Evolutionary conservation across 2,888 invertebrate genomes (phyloP).

Genomic region (Saturnia japonica): DNA sequence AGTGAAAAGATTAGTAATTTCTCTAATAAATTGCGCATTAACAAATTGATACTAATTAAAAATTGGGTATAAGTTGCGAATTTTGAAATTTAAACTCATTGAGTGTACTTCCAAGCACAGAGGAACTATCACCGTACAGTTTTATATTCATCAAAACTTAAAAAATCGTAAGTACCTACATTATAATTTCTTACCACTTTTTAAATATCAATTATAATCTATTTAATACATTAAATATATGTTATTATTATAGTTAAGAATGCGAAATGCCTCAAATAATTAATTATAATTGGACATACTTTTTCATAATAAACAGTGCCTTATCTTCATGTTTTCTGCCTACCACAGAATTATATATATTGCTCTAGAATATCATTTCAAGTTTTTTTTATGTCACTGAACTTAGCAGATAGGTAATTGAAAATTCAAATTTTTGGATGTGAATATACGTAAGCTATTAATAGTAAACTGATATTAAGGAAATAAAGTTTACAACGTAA

Average conservation of each 20-base stretch:
- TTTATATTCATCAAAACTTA: neutral
- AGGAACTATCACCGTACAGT: neutral
- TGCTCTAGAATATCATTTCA: neutral
- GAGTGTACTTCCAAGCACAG: neutral
- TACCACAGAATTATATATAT: neutral
- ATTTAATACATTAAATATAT: too few relatives aligned
- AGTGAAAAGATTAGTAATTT: constrained; percentile 5
- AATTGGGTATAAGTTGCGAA: neutral
- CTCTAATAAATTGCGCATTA: constrained; percentile 2
- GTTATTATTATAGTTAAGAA: too few relatives aligned
- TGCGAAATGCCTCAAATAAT: neutral
- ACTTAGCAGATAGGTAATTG: neutral
- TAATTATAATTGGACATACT: neutral
- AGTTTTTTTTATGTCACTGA: neutral
- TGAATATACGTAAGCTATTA: neutral
- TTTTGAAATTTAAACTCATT: neutral
- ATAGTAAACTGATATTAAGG: too few relatives aligned
- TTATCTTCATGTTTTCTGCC: neutral
- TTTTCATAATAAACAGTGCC: neutral
- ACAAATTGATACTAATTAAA: neutral
- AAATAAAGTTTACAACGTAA: neutral
- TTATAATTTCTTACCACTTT: neutral
- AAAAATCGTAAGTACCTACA: constrained; percentile 4
- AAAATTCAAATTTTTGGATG: neutral
- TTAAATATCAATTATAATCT: neutral